Evolutionary conservation across 2,113 vertebrate genomes (phyloP), one percentile per base, ranked within the genome.

Genomic region (Xiphorhynchus elegans): DNA sequence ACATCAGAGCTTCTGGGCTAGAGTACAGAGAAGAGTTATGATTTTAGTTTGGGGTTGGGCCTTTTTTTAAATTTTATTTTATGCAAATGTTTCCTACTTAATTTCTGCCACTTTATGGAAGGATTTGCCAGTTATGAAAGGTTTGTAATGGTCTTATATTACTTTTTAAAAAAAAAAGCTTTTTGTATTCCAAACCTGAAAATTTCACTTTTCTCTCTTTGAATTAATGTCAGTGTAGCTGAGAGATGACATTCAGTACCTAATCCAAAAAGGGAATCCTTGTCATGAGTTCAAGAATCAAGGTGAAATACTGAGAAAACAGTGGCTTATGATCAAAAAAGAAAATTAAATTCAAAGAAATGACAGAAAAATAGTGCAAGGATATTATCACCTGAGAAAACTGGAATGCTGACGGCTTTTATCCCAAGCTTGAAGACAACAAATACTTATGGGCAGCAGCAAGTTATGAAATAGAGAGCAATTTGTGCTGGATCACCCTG

Each of bases 11-110:
- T 75, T 50, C 69, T 89, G n/a, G 14, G 19, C 23, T 56, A 58
- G n/a, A 58, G 1, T 47, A 33, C 13, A 26, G 49, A 87, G 31
- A 64, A 49, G 16, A 12, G 1, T 68, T 59, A 46, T 11, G 6
- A 1, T 2, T 80, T 67, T 55, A 31, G 5, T 3, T 42, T 35
- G 53, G 31, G 9, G 1, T 0, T 6, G 26, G 25, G 49, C 13
- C 8, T 15, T 21, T 3, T 37, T 18, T 15, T 33, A 26, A 24
- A 37, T 87, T 58, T 76, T 26, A 7, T 42, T 53, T 52, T 13
- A 21, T 3, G 64, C 13, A 49, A 77, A 44, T 21, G 1, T 70
- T 78, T 75, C 23, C 6, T 50, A 0, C 59, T 74, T 62, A 3
- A 31, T 75, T 89, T 89, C 17, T 84, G 9, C 12, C 18, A 39